A percentile compares a stretch with the other conserved stretches of the same genome.
phyloP scores from a whole-genome alignment of 1,140 invertebrate genomes.

The Bombus pascuorum region DNA sequence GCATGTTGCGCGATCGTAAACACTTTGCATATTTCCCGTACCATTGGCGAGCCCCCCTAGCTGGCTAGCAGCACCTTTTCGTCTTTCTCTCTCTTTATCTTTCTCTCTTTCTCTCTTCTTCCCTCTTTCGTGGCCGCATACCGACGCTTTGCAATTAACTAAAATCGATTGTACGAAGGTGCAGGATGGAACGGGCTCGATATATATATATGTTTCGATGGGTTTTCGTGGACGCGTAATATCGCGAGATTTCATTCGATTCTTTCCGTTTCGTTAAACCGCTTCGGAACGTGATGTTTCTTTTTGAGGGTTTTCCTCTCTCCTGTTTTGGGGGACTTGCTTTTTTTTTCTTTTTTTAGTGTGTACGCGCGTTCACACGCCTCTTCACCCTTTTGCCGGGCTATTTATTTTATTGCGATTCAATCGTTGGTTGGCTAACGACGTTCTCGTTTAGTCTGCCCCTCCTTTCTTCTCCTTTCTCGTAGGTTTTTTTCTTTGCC shows the following conservation, averaged over 20 bases:
- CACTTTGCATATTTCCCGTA: conserved; percentile 78
- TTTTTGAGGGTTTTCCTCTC: neutral
- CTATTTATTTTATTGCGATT: conserved; percentile 47
- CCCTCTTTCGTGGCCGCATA: conserved; percentile 50
- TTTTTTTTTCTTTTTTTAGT: no score
- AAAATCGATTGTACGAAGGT: conserved; percentile 78
- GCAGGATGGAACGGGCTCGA: conserved; percentile 62
- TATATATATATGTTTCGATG: conserved; percentile 12
- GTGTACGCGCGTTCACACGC: neutral
- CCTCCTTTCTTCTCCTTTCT: neutral
- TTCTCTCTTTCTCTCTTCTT: conserved; percentile 38
- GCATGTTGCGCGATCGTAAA: conserved; percentile 81
- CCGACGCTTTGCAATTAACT: conserved; percentile 77
- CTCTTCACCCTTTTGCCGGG: neutral
- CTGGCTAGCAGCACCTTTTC: conserved; percentile 59
- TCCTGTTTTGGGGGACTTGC: neutral
- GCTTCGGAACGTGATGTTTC: conserved; percentile 16
- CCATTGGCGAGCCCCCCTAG: conserved; percentile 62
- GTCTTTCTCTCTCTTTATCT: conserved; percentile 17
- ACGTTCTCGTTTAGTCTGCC: conserved; percentile 38
- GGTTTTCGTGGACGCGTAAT: conserved; percentile 53
- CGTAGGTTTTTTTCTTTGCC: neutral
- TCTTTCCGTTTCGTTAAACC: conserved; percentile 52
- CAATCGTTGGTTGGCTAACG: conserved; percentile 33
- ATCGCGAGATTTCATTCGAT: conserved; percentile 47